Evolutionary conservation across 2,888 invertebrate genomes (phyloP).

Genomic region (Scaeva pyrastri): DNA sequence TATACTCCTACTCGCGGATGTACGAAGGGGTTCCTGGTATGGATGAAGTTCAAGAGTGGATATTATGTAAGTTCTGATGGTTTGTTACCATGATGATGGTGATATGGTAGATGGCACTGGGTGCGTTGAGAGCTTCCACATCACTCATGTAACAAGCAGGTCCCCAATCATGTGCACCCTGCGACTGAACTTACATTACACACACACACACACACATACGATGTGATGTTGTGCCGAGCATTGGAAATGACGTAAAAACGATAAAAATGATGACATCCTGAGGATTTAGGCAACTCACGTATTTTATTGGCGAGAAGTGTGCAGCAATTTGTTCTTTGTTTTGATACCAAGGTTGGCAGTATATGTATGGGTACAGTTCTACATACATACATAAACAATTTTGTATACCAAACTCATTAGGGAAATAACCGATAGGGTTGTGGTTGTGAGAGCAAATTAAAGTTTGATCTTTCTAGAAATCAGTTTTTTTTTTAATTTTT

Average conservation of each 20-base stretch:
- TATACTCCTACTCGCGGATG: no score
- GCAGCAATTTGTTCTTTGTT: conserved; percentile 57
- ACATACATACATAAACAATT: conserved; percentile 43
- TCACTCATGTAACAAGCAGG: neutral
- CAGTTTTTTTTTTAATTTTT: no score
- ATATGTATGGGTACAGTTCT: no score
- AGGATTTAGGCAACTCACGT: conserved; percentile 50
- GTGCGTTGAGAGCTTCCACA: conserved; percentile 17
- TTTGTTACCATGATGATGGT: neutral
- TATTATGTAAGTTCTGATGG: neutral
- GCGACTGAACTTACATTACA: conserved; percentile 2
- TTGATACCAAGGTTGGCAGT: conserved; percentile 1
- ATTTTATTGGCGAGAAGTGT: conserved; percentile 59
- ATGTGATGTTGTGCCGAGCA: conserved; percentile 39
- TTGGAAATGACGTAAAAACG: conserved; percentile 34
- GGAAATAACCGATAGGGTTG: conserved; percentile 26
- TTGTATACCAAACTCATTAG: conserved; percentile 25
- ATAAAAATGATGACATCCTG: conserved; percentile 20
- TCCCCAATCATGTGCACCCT: conserved; percentile 36
- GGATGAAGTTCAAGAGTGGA: conserved; percentile 36
- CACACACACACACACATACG: conserved; percentile 5
- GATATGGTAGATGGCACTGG: neutral
- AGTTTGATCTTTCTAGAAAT: no score
- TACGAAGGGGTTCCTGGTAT: neutral
- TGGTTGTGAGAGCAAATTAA: neutral